phyloP scores from a whole-genome alignment of 2,113 vertebrate species.

The Amblyopsis rosae region DNA sequence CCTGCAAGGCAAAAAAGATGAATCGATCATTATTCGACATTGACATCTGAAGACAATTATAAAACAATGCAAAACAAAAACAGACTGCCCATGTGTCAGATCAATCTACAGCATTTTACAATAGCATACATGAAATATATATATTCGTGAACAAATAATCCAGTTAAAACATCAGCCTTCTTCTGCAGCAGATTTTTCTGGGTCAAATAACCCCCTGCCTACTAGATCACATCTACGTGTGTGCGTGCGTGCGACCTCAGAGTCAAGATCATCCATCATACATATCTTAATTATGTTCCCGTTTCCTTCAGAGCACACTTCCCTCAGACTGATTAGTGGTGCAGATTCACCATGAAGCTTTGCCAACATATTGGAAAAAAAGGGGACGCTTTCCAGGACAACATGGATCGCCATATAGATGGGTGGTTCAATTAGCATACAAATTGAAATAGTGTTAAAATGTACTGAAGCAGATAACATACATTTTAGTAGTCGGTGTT shows the following conservation, averaged over 20 bases:
- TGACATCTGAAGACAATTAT: not conserved
- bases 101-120: conserved; percentile 17
- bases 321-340: conserved; percentile 11
- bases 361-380: conserved; percentile 6
- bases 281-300: conserved; percentile 28
- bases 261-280: conserved; percentile 43
- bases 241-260: conserved; percentile 21
- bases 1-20: conserved; percentile 78
- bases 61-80: conserved; percentile 8
- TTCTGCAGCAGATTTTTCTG: conserved; percentile 66
- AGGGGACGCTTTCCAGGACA: conserved; percentile 22
- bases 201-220: conserved; percentile 59
- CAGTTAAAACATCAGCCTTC: conserved; percentile 59
- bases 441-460: not conserved
- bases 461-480: not conserved
- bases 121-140: conserved; percentile 10
- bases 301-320: conserved; percentile 25
- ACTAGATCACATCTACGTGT: conserved; percentile 34
- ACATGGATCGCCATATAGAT: not conserved
- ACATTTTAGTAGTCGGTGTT: not conserved
- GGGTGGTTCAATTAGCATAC: not conserved
- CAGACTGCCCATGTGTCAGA: conserved; percentile 4
- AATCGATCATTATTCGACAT: conserved; percentile 37
- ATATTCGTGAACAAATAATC: conserved; percentile 67
- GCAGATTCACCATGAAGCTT: conserved; percentile 9